Percentiles rank a stretch among this genome's conserved stretches.
Evolutionary conservation across 2,113 vertebrate species (phyloP).

Genomic region (Leucoraja erinaceus): DNA sequence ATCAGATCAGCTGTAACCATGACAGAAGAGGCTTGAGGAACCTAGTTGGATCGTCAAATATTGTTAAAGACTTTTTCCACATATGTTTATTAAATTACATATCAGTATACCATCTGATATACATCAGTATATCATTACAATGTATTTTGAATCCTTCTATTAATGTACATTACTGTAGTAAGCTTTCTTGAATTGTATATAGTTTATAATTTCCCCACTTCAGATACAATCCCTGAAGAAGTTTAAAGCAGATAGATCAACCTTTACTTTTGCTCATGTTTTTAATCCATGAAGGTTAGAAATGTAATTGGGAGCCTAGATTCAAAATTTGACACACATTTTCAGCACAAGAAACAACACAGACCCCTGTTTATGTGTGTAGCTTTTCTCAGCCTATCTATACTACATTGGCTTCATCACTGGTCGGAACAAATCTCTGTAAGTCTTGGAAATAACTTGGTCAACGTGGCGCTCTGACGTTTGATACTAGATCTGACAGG

Average conservation of each 20-base stretch:
- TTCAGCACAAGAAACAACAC: background rate
- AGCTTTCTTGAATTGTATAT: background rate
- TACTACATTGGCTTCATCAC: background rate
- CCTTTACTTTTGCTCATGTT: background rate
- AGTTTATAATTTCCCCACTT: background rate
- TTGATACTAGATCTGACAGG: background rate
- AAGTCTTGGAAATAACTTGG: background rate
- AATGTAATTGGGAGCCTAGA: background rate
- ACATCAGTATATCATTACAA: too few relatives aligned
- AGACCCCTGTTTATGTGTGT: background rate
- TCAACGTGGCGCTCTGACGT: background rate
- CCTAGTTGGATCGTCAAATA: too few relatives aligned
- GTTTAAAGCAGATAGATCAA: background rate
- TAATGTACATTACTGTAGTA: background rate
- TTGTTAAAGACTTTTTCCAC: background rate
- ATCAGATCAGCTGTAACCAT: too few relatives aligned
- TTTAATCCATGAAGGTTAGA: background rate
- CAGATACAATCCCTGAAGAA: background rate
- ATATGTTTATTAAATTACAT: background rate
- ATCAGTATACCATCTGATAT: too few relatives aligned
- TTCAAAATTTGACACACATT: background rate
- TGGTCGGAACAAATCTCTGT: background rate
- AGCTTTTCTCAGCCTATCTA: background rate
- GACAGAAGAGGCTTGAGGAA: too few relatives aligned
- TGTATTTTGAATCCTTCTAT: too few relatives aligned